Evolutionary conservation across 2,113 vertebrate genomes (phyloP).

Genomic region (Baryphthengus martii): DNA sequence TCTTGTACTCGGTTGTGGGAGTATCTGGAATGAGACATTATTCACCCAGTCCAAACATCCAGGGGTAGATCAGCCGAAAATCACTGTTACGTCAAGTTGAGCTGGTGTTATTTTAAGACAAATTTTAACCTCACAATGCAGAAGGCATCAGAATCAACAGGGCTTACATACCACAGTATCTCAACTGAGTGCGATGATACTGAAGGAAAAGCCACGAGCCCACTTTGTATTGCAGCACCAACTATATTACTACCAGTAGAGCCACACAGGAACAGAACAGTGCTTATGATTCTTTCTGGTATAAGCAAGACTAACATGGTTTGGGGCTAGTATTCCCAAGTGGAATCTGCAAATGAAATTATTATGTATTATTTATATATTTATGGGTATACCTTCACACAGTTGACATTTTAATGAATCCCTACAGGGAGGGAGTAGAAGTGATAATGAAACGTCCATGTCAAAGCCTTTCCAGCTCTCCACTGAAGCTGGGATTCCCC

Average conservation of each 20-base stretch:
- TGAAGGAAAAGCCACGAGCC: background rate
- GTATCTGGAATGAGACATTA: background rate
- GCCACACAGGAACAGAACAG: background rate
- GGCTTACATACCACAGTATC: background rate
- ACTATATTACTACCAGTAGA: background rate
- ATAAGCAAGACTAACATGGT: conserved; percentile 41
- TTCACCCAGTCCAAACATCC: background rate
- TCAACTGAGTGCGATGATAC: background rate
- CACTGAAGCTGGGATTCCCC: background rate
- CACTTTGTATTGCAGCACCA: background rate
- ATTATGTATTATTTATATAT: conserved; percentile 71
- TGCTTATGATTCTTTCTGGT: conserved; percentile 21
- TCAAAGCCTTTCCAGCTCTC: conserved; percentile 51
- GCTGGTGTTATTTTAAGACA: background rate
- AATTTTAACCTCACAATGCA: background rate
- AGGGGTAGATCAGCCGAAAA: background rate
- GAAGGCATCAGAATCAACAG: background rate
- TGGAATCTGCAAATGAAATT: conserved; percentile 46
- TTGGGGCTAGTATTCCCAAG: conserved; percentile 43
- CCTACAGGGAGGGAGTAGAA: conserved; percentile 53
- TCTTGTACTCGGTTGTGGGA: background rate
- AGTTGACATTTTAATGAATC: conserved; percentile 72
- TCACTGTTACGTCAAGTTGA: background rate
- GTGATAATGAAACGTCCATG: conserved; percentile 62
- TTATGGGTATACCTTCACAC: conserved; percentile 44